Evolutionary conservation across 2,888 invertebrate genomes (phyloP), one percentile per base, ranked within the genome.

Genomic region (Eilema sororculum): DNA sequence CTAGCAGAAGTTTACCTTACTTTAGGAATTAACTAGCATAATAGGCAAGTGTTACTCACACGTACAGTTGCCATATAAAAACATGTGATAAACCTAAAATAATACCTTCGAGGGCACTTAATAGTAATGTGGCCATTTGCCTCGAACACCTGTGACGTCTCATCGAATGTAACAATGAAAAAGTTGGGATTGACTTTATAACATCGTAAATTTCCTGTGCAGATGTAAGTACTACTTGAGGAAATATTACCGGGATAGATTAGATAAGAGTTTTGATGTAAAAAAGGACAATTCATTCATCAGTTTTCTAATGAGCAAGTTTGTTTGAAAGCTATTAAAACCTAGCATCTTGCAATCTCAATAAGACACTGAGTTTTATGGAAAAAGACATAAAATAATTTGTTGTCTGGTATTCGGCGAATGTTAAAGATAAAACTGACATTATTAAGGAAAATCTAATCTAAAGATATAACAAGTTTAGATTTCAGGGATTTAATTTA

Each of bases 101-200:
- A n/a, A n/a, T n/a, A 52, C 52, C n/a, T 52, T n/a, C 0, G 52
- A n/a, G 52, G 9, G 52, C 9, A 9, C 20, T n/a, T 52, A 52
- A n/a, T n/a, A 6, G 52, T n/a, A 52, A 52, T 52, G 52, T 9
- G 9, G 8, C 52, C 52, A 52, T 52, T 52, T 2, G n/a, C 52
- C n/a, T 9, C 20, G 52, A n/a, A n/a, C 52, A 52, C 52, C 52
- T 52, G 52, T 52, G 52, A 9, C 52, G 20, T 1, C 2, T 52
- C n/a, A 52, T 52, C 52, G 52, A 52, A 52, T n/a, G n/a, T n/a
- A 9, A 52, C 52, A 52, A n/a, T n/a, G n/a, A 52, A 52, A 52
- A 52, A 52, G 52, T 52, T 52, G n/a, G 9, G n/a, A 52, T 52
- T 52, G 52, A 52, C 52, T n/a, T n/a, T 52, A 52, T 0, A 52